These are phyloP conservation scores for Nephrocerus scutellatus DNA, from an alignment of 2,888 invertebrate species.

Conservation along the genomic window DNA sequence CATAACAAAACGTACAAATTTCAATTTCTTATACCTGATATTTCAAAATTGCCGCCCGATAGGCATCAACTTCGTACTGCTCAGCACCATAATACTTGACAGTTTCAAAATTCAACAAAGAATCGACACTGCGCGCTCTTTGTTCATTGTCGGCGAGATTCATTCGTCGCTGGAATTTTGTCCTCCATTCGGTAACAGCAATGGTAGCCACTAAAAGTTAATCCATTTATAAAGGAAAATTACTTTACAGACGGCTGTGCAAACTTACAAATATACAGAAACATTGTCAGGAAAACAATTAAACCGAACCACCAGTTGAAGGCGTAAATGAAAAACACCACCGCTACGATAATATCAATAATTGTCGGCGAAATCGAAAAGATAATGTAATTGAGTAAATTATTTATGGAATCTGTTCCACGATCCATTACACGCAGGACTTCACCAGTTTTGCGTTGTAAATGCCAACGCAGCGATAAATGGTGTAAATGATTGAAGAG, in stretches of 20 bases:
- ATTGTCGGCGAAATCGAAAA: slow-evolving; percentile 93
- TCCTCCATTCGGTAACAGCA: slow-evolving; percentile 93
- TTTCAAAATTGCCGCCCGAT: slow-evolving; percentile 73
- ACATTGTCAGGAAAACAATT: slow-evolving; percentile 91
- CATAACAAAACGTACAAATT: background rate
- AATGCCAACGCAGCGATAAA: slow-evolving; percentile 89
- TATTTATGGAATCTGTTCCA: slow-evolving; percentile 94
- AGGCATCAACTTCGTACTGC: slow-evolving; percentile 79
- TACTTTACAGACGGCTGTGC: background rate
- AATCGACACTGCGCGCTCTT: slow-evolving; percentile 89
- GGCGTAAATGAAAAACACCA: slow-evolving; percentile 75
- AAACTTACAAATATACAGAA: slow-evolving; percentile 78
- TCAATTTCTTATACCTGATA: slow-evolving; percentile 59
- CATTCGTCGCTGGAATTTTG: slow-evolving; percentile 89
- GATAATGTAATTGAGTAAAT: slow-evolving; percentile 81
- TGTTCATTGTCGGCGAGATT: slow-evolving; percentile 90
- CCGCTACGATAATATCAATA: slow-evolving; percentile 84
- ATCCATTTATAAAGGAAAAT: slow-evolving; percentile 3
- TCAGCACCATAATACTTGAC: slow-evolving; percentile 98
- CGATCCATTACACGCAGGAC: slow-evolving; percentile 94
- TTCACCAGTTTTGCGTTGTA: slow-evolving; percentile 92
- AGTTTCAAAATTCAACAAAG: slow-evolving; percentile 94
- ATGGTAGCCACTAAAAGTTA: slow-evolving; percentile 72
- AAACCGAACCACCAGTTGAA: slow-evolving; percentile 94
- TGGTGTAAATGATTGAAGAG: slow-evolving; percentile 83